These are phyloP conservation scores for Sebastes diploproa DNA, from an alignment of 2,797 vertebrate species.

Conservation along the genomic window DNA sequence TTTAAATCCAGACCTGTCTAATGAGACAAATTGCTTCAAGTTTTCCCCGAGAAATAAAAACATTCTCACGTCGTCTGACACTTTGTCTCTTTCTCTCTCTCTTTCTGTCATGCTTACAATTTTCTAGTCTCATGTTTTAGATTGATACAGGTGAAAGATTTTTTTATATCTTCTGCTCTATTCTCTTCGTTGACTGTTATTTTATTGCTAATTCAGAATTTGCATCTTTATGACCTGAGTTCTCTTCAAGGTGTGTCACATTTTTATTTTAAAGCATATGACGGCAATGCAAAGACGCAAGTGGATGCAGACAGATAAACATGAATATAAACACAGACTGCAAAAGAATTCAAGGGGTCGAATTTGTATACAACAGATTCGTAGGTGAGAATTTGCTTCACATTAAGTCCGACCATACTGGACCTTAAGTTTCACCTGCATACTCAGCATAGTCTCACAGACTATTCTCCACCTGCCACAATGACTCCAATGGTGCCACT, in stretches of 20 bases:
- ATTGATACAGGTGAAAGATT: not conserved
- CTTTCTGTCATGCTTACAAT: not conserved
- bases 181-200: not conserved
- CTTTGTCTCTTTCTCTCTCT: not conserved
- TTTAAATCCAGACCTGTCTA: conserved; percentile 54
- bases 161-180: not conserved
- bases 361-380: not conserved
- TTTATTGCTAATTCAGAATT: not conserved
- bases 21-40: conserved; percentile 50
- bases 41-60: conserved; percentile 31
- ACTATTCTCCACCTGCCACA: not conserved
- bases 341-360: not conserved
- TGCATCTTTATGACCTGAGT: not conserved
- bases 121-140: conserved; percentile 4
- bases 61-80: conserved; percentile 11
- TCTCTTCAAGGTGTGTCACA: not conserved
- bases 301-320: no score
- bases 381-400: not conserved
- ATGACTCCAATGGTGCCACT: not conserved
- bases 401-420: not conserved
- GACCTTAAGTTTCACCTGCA: not conserved
- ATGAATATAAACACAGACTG: not conserved
- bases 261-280: not conserved
- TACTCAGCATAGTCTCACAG: not conserved
- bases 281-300: not conserved